Percentiles rank a stretch among this genome's conserved stretches.
Evolutionary conservation across 2,797 vertebrate genomes (phyloP).

Genomic region (Bryconaethiops microstoma): DNA sequence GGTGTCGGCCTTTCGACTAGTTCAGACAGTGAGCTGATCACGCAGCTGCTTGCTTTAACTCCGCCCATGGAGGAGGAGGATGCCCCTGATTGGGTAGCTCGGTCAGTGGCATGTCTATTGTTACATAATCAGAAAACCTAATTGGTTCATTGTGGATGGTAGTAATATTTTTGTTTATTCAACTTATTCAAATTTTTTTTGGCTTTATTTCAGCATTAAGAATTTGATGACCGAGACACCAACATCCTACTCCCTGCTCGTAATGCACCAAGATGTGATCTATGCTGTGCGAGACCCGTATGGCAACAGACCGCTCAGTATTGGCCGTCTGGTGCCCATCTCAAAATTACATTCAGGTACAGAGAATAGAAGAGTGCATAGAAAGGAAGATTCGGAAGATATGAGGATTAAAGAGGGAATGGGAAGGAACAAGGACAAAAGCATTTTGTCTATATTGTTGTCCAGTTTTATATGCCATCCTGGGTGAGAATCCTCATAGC

Average conservation of each 20-base stretch:
- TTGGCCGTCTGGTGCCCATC: constrained; percentile 90
- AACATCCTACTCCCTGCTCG: constrained; percentile 91
- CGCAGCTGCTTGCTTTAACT: constrained; percentile 93
- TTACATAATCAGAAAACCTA: neutral
- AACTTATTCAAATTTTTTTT: neutral
- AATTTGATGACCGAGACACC: constrained; percentile 96
- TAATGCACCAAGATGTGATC: constrained; percentile 95
- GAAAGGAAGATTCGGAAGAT: neutral
- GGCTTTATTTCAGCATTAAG: constrained; percentile 83
- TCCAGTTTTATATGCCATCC: no score
- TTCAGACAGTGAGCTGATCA: constrained; percentile 98
- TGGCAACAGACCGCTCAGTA: constrained; percentile 93
- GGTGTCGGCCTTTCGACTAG: constrained; percentile 96
- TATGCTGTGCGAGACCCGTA: constrained; percentile 96
- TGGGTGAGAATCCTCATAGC: no score
- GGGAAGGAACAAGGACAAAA: neutral
- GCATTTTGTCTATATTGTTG: no score
- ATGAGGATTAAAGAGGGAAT: neutral
- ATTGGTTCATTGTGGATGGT: neutral
- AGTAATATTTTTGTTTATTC: neutral
- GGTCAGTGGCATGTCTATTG: constrained; percentile 73
- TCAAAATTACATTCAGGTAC: constrained; percentile 86
- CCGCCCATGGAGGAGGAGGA: constrained; percentile 92
- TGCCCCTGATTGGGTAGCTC: constrained; percentile 94
- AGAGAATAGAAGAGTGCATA: neutral